Evolutionary conservation across 2,888 invertebrate species (phyloP).

Genomic region (Melanostoma mellinum): DNA sequence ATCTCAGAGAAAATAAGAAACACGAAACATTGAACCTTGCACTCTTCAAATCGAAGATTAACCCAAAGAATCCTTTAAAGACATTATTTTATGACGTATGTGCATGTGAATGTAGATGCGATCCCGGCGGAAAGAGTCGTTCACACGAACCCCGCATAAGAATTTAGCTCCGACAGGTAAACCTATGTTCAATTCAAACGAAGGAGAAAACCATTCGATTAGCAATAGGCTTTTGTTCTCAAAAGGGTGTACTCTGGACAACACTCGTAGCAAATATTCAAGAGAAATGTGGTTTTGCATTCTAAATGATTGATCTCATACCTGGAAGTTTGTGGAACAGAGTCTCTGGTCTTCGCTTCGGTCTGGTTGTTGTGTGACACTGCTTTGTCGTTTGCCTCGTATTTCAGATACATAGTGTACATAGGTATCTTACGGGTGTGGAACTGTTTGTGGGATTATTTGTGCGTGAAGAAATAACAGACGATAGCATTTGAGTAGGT

Average conservation of each 20-base stretch:
- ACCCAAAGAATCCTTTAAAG: not conserved
- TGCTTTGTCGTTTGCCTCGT: slow-evolving; percentile 11
- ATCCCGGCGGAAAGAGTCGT: not conserved
- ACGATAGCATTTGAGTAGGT: slow-evolving; percentile 5
- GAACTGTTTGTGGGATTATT: slow-evolving; percentile 42
- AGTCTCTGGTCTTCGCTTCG: slow-evolving; percentile 6
- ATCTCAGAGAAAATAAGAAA: not conserved
- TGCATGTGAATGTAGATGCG: not conserved
- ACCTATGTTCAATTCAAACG: slow-evolving; percentile 19
- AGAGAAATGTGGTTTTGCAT: slow-evolving; percentile 61
- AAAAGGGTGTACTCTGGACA: slow-evolving; percentile 22
- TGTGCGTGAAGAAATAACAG: slow-evolving; percentile 27
- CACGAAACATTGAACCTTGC: not conserved
- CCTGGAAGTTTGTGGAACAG: slow-evolving; percentile 10
- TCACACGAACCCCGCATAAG: slow-evolving; percentile 6
- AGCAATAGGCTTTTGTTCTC: slow-evolving; percentile 39
- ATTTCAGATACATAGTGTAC: not conserved
- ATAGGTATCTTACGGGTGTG: slow-evolving; percentile 19
- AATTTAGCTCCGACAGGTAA: not conserved
- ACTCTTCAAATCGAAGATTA: not conserved
- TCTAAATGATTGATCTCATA: slow-evolving; percentile 46
- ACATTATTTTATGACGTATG: not conserved
- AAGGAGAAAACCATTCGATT: slow-evolving; percentile 37
- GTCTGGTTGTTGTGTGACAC: not conserved
- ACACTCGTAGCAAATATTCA: slow-evolving; percentile 41